Evolutionary conservation across 2,113 vertebrate genomes (phyloP).

Genomic region (Myrmecophaga tridactyla): DNA sequence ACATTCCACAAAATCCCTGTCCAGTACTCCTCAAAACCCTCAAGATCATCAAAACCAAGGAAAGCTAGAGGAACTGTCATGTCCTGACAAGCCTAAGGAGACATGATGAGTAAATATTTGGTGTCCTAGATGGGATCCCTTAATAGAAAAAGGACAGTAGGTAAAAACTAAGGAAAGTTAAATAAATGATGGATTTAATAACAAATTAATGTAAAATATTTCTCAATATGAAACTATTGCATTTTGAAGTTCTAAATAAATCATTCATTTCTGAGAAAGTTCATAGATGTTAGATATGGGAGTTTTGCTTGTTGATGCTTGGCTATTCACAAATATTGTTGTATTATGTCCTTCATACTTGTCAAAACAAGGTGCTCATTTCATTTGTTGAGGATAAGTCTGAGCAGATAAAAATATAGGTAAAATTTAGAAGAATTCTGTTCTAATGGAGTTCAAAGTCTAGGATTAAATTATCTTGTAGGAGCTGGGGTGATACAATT

Average conservation of each 20-base stretch:
- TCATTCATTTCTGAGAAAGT: background rate
- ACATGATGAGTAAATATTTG: background rate
- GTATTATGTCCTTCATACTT: background rate
- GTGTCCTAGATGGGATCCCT: background rate
- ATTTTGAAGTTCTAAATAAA: background rate
- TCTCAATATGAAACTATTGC: background rate
- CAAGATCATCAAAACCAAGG: background rate
- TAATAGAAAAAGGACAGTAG: background rate
- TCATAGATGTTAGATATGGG: background rate
- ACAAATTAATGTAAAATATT: background rate
- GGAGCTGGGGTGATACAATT: too few species aligned
- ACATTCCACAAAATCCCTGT: background rate
- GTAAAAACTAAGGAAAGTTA: background rate
- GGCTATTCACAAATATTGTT: background rate
- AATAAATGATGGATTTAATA: background rate
- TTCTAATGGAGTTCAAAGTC: background rate
- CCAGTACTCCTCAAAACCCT: background rate
- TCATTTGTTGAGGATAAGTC: too few species aligned
- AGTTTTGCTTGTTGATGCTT: background rate
- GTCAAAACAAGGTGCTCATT: background rate
- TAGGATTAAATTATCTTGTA: background rate
- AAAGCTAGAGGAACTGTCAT: background rate
- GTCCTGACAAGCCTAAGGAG: background rate
- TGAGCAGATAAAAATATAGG: background rate
- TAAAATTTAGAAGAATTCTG: background rate